Evolutionary conservation across 1,140 invertebrate species (phyloP).

Genomic region (Delia radicum): DNA sequence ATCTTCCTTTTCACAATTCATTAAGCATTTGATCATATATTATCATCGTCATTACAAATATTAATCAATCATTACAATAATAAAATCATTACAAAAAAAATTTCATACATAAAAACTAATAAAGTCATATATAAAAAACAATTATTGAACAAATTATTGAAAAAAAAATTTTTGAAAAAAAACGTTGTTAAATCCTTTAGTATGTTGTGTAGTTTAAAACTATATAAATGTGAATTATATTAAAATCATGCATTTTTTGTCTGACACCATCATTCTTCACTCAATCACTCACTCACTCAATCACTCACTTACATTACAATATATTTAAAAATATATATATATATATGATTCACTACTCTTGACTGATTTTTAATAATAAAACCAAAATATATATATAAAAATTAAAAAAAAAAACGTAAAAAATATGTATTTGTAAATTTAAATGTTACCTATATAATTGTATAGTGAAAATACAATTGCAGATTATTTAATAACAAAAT

Average conservation of each 20-base stretch:
- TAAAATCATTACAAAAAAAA: neutral
- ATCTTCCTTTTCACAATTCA: neutral
- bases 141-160: neutral
- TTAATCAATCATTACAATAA: neutral
- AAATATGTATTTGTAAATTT: conserved; percentile 26
- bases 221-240: conserved; percentile 15
- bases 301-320: neutral
- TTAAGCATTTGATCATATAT: neutral
- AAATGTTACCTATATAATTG: conserved; percentile 35
- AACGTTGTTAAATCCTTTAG: conserved; percentile 12
- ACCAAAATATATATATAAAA: neutral
- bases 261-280: neutral
- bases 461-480: neutral
- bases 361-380: conserved; percentile 15
- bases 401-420: neutral
- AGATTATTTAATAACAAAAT: neutral
- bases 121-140: too few relatives aligned
- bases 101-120: too few relatives aligned
- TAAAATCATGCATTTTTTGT: neutral
- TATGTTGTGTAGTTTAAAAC: conserved; percentile 18
- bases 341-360: conserved; percentile 8
- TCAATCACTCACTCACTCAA: neutral
- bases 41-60: neutral
- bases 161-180: conserved; percentile 1
- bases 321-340: neutral